Evolutionary conservation across 2,113 vertebrate genomes (phyloP).

Genomic region (Saccopteryx leptura): DNA sequence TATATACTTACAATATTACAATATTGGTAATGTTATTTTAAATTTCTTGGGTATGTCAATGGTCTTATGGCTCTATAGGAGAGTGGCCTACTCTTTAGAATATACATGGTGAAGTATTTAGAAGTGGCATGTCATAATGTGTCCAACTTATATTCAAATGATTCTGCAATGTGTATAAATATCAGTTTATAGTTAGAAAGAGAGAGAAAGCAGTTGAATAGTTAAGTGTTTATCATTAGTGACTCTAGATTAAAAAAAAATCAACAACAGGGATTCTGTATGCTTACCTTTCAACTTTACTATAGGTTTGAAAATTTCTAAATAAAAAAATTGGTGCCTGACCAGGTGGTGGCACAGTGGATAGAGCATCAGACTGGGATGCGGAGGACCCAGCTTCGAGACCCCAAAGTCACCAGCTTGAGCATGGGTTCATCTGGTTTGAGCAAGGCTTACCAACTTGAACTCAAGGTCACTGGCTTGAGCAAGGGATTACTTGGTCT

Average conservation of each 20-base stretch:
- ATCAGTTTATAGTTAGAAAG: not conserved
- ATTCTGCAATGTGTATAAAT: not conserved
- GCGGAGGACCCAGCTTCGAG: too few relatives aligned
- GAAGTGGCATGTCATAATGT: not conserved
- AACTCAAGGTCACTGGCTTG: too few relatives aligned
- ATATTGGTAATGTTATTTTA: not conserved
- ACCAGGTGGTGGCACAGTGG: too few relatives aligned
- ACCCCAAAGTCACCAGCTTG: too few relatives aligned
- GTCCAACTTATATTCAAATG: constrained; percentile 17
- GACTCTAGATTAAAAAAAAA: not conserved
- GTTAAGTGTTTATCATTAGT: not conserved
- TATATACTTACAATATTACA: not conserved
- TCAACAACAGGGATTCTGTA: not conserved
- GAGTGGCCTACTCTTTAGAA: not conserved
- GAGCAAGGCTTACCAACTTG: too few relatives aligned
- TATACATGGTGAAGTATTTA: not conserved
- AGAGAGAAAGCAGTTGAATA: not conserved
- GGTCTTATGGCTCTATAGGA: not conserved
- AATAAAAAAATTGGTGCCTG: not conserved
- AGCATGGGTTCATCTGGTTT: too few relatives aligned
- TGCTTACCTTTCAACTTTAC: not conserved
- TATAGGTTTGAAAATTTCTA: not conserved
- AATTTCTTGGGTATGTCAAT: not conserved
- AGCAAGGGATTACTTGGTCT: too few relatives aligned
- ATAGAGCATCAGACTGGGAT: too few relatives aligned